Conservation (phyloP, 2,888 invertebrate genomes). For the Lochmaea capreae region DNA sequence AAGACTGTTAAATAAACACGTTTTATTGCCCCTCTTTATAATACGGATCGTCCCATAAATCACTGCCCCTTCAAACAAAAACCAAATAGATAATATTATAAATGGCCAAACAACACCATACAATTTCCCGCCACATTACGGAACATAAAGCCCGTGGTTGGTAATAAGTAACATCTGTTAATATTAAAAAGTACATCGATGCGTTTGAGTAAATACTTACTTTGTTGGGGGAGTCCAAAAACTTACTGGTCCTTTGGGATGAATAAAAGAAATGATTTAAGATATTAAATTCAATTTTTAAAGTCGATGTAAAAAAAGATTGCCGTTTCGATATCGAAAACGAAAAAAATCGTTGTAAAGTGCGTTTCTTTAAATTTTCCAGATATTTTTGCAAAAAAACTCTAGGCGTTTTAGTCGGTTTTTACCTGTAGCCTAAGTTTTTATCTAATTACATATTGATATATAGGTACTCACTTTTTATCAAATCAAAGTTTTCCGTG, state of each 20-base stretch:
- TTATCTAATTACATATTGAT: too few relatives aligned
- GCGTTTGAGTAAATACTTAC: conserved; percentile 48
- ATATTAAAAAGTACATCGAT: conserved; percentile 61
- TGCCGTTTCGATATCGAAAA: too few relatives aligned
- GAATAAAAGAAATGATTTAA: neutral
- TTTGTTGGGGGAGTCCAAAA: conserved; percentile 2
- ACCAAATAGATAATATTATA: conserved; percentile 63
- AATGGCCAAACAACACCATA: conserved; percentile 64
- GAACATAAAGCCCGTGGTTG: conserved; percentile 57
- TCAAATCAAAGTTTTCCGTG: too few relatives aligned
- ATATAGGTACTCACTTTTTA: too few relatives aligned
- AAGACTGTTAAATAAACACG: conserved; percentile 52
- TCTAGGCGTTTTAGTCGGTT: too few relatives aligned
- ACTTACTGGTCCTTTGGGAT: conserved; percentile 21
- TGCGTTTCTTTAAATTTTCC: too few relatives aligned
- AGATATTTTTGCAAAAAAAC: too few relatives aligned
- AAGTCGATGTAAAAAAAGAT: neutral
- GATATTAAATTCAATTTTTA: neutral
- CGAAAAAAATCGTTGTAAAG: too few relatives aligned
- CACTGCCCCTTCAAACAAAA: conserved; percentile 58
- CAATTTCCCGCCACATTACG: conserved; percentile 66
- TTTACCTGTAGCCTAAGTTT: too few relatives aligned
- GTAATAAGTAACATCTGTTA: conserved; percentile 65
- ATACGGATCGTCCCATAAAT: conserved; percentile 52
- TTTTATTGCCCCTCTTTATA: conserved; percentile 51